Evolutionary conservation across 1,140 invertebrate genomes (phyloP), one percentile per base, ranked within the genome.

Genomic region (Drosophila ohnishii): DNA sequence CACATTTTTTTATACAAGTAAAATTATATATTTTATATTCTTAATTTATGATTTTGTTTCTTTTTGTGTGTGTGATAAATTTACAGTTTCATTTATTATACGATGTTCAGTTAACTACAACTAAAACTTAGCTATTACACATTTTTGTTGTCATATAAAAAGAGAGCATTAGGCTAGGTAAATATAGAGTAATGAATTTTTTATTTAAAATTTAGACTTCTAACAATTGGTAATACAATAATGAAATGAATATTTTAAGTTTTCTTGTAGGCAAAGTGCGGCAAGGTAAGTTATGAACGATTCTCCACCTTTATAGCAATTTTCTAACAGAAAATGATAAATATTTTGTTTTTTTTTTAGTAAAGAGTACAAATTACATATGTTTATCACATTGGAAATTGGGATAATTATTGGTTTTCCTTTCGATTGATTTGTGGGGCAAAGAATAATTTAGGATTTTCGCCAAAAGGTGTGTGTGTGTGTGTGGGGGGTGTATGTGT

Each of bases 311-410:
- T 78, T 74, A 76, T 53, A 75, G 74, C 78, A 85, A 75, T 75
- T 78, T 86, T 75, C 80, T 72, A 78, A 73, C 16, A 61, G 35
- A 69, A 86, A 79, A 76, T 60, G 55, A 87, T 79, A 83, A 87
- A 86, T 86, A 83, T 77, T 70, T 75, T 65, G 28, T 60, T 44
- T 37, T 48, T 13, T 34, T 32, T 81, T 78, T 66, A 79, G 80
- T 84, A 84, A 67, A 83, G 58, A 61, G 78, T 80, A 84, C 76
- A 83, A 80, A 83, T 84, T 82, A 82, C 78, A 51, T 81, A 76
- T 71, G 50, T 77, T 87, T 87, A 87, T 87, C 84, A 87, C 84
- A 87, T 80, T 87, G 76, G 80, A 84, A 87, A 83, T 70, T 88
- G 85, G 65, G 79, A 82, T 71, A 32, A 70, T 71, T 58, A 79